phyloP scores from a whole-genome alignment of 2,888 invertebrate species.

The Dorcus parallelipipedus region DNA sequence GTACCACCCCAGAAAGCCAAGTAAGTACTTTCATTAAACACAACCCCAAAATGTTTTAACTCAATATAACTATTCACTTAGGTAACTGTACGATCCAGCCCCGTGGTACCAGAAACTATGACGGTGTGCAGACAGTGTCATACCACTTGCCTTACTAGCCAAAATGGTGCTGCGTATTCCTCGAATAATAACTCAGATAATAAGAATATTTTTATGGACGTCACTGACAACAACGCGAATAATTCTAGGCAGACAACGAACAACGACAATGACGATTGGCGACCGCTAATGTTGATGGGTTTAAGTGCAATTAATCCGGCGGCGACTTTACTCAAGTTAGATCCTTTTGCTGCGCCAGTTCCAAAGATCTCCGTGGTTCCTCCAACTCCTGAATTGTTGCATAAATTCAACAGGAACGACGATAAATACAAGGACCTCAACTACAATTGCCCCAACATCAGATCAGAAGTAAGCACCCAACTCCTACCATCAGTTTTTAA shows the following conservation, averaged over 20 bases:
- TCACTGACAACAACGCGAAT: slow-evolving; percentile 18
- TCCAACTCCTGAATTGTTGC: slow-evolving; percentile 63
- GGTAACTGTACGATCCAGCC: slow-evolving; percentile 76
- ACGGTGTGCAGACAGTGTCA: slow-evolving; percentile 76
- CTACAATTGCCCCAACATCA: slow-evolving; percentile 12
- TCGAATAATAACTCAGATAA: slow-evolving; percentile 16
- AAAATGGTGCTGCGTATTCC: slow-evolving; percentile 37
- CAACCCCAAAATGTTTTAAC: neutral
- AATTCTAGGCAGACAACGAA: neutral
- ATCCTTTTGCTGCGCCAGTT: slow-evolving; percentile 54
- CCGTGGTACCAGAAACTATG: slow-evolving; percentile 67
- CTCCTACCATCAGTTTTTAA: neutral
- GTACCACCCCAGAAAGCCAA: slow-evolving; percentile 76
- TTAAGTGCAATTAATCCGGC: slow-evolving; percentile 61
- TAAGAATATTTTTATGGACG: slow-evolving; percentile 9
- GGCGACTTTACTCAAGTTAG: slow-evolving; percentile 55
- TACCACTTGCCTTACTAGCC: slow-evolving; percentile 67
- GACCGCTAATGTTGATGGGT: slow-evolving; percentile 68
- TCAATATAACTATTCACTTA: slow-evolving; percentile 40
- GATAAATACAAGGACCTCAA: slow-evolving; percentile 9
- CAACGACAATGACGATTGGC: slow-evolving; percentile 54
- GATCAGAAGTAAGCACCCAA: neutral
- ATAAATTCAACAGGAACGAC: slow-evolving; percentile 2
- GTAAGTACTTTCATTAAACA: slow-evolving; percentile 48
- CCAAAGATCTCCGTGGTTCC: slow-evolving; percentile 74